Evolutionary conservation across 2,113 vertebrate species (phyloP).

Genomic region (Origma solitaria): DNA sequence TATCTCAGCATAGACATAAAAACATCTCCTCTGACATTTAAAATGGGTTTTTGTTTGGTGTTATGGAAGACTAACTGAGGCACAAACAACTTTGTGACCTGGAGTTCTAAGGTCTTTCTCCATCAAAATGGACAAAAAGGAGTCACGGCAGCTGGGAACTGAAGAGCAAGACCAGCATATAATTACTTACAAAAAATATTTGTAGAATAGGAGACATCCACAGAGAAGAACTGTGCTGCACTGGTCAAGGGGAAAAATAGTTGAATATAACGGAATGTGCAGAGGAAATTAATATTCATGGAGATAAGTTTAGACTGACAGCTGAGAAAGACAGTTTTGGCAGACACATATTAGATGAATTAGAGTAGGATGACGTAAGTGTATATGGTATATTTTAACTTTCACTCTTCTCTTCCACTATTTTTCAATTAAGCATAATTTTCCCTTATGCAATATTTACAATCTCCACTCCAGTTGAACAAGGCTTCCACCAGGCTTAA

Average conservation of each 20-base stretch:
- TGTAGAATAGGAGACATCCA: neutral
- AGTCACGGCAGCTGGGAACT: neutral
- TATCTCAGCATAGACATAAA: neutral
- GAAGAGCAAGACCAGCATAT: neutral
- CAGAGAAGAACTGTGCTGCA: neutral
- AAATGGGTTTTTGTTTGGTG: neutral
- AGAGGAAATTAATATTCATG: conserved; percentile 15
- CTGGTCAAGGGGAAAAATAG: neutral
- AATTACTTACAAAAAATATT: neutral
- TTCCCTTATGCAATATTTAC: neutral
- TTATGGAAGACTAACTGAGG: conserved; percentile 8
- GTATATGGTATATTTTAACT: neutral
- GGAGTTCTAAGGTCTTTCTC: conserved; percentile 1
- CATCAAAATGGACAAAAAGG: conserved; percentile 8
- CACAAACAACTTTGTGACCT: neutral
- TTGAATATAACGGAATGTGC: neutral
- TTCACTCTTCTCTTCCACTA: neutral
- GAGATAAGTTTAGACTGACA: conserved; percentile 35
- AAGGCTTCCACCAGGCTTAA: neutral
- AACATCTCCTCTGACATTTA: neutral
- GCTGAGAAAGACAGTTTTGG: conserved; percentile 32
- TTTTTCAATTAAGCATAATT: neutral
- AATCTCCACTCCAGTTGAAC: neutral
- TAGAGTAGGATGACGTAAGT: neutral
- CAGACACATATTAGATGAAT: conserved; percentile 17